Evolutionary conservation across 2,113 vertebrate species (phyloP).

Genomic region (Mus spicilegus): DNA sequence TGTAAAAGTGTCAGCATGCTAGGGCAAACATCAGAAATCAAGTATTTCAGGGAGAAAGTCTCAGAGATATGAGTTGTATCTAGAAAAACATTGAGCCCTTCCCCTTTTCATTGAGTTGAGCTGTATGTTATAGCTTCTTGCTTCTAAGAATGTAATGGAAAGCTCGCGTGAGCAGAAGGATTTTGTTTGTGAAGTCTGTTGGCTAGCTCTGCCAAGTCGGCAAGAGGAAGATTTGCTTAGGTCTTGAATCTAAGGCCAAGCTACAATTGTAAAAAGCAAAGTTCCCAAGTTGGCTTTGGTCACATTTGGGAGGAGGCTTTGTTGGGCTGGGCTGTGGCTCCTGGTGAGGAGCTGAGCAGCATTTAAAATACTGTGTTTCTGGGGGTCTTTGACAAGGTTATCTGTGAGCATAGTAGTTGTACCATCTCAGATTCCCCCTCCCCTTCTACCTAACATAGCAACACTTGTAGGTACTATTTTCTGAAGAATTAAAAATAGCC

Average conservation of each 20-base stretch:
- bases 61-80: slow-evolving; percentile 6
- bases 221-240: slow-evolving; percentile 63
- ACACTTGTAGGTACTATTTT: slow-evolving; percentile 70
- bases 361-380: slow-evolving; percentile 55
- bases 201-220: slow-evolving; percentile 52
- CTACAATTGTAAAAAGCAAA: slow-evolving; percentile 31
- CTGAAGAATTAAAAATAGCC: slow-evolving; percentile 78
- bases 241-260: slow-evolving; percentile 62
- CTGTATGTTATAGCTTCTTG: slow-evolving; percentile 46
- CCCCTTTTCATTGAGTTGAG: slow-evolving; percentile 35
- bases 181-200: slow-evolving; percentile 64
- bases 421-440: background rate
- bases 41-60: slow-evolving; percentile 39
- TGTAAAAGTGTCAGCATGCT: slow-evolving; percentile 30
- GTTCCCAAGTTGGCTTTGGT: slow-evolving; percentile 57
- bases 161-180: slow-evolving; percentile 58
- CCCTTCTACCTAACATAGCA: background rate
- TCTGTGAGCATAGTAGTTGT: background rate
- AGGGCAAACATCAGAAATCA: slow-evolving; percentile 40
- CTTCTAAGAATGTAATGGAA: slow-evolving; percentile 41
- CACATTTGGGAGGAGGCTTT: slow-evolving; percentile 42
- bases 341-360: background rate
- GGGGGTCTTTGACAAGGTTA: slow-evolving; percentile 27
- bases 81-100: slow-evolving; percentile 7
- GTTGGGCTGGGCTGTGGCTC: background rate